These are phyloP conservation scores for Spilogale gracilis DNA, from an alignment of 2,113 vertebrate genomes.

Conservation along the genomic window DNA sequence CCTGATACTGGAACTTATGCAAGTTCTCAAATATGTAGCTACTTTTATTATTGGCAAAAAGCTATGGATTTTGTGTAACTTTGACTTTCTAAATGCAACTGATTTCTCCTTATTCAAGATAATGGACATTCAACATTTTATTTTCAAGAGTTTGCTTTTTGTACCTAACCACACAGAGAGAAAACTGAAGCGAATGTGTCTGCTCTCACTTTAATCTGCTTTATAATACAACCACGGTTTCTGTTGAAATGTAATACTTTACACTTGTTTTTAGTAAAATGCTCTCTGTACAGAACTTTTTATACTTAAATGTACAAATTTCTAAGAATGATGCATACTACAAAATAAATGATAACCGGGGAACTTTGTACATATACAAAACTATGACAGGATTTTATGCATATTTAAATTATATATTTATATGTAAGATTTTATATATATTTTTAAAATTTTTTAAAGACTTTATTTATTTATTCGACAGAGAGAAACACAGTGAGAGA, in stretches of 20 bases:
- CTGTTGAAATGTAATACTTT: background rate
- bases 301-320: slow-evolving; percentile 22
- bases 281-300: background rate
- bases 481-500: too few relatives aligned
- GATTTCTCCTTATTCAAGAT: background rate
- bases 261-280: slow-evolving; percentile 52
- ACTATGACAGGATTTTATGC: background rate
- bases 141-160: background rate
- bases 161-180: background rate
- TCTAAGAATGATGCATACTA: background rate
- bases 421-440: too few relatives aligned
- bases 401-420: background rate
- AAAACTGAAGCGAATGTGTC: background rate
- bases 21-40: background rate
- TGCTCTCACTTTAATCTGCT: slow-evolving; percentile 6
- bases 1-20: background rate
- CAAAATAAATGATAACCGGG: background rate
- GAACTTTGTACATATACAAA: background rate
- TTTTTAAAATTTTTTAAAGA: too few relatives aligned
- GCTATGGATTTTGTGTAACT: background rate
- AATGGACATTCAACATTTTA: background rate
- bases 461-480: too few relatives aligned
- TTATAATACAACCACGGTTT: background rate
- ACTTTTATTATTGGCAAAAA: background rate
- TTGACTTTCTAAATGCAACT: background rate